A percentile compares a stretch with the other conserved stretches of the same genome.
These are phyloP conservation scores for Istiophorus platypterus DNA, from an alignment of 2,113 vertebrate genomes.

Conservation along the genomic window DNA sequence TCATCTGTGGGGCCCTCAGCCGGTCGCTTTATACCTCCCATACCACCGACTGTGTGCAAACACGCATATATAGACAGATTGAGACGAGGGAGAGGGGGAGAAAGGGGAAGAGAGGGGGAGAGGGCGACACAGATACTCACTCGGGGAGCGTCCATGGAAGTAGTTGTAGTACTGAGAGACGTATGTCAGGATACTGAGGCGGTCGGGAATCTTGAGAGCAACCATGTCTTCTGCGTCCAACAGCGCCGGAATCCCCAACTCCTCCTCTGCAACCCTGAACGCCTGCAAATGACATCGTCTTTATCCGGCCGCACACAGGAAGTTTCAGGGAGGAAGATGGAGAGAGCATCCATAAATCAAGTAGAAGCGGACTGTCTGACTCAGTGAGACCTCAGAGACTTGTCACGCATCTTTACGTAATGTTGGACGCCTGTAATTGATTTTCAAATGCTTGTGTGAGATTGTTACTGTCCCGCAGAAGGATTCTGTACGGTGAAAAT, in stretches of 20 bases:
- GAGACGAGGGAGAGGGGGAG: neutral
- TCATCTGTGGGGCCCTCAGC: constrained; percentile 79
- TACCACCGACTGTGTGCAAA: constrained; percentile 88
- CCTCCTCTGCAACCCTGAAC: constrained; percentile 90
- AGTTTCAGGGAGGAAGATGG: neutral
- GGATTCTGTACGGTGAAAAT: neutral
- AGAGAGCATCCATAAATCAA: neutral
- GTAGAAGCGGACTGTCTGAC: neutral
- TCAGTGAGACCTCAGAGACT: neutral
- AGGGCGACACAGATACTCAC: constrained; percentile 82
- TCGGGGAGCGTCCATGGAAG: constrained; percentile 95
- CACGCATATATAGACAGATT: neutral
- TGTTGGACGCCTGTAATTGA: neutral
- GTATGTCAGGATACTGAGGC: constrained; percentile 97
- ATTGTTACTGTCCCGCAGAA: neutral
- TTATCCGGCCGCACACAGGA: constrained; percentile 12
- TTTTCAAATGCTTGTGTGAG: neutral
- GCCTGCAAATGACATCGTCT: constrained; percentile 82
- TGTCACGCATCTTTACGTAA: neutral
- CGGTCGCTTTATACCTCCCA: constrained; percentile 91
- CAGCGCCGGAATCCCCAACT: constrained; percentile 95
- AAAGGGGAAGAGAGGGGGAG: neutral
- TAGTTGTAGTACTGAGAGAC: constrained; percentile 99
- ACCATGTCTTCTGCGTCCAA: constrained; percentile 99
- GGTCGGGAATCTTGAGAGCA: constrained; percentile 92